phyloP scores from a whole-genome alignment of 2,888 invertebrate genomes.

The Onchidella celtica region DNA sequence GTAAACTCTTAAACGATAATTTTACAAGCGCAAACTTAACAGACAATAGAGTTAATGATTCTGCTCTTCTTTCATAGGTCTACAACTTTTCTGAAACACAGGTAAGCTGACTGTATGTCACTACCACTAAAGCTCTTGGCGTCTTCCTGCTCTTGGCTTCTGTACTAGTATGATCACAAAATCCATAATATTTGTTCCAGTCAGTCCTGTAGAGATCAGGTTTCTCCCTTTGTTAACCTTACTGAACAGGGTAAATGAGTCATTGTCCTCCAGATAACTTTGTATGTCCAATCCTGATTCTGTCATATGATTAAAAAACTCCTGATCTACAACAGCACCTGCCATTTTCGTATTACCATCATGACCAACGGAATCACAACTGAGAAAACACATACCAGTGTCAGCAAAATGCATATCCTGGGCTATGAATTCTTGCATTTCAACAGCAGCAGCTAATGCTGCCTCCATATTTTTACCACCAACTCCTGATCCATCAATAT shows the following conservation, averaged over 20 bases:
- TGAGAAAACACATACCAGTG: slow-evolving; percentile 85
- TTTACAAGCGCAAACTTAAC: too few relatives aligned
- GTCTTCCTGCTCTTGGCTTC: slow-evolving; percentile 45
- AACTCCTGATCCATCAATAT: slow-evolving; percentile 86
- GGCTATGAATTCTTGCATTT: slow-evolving; percentile 39
- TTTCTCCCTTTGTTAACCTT: slow-evolving; percentile 85
- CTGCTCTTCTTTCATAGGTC: too few relatives aligned
- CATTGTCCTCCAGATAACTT: slow-evolving; percentile 86
- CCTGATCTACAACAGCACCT: slow-evolving; percentile 88
- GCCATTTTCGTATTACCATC: slow-evolving; percentile 95
- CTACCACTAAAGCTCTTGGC: not conserved
- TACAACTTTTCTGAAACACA: too few relatives aligned
- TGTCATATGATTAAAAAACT: slow-evolving; percentile 78
- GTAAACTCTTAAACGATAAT: too few relatives aligned
- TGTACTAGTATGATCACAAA: slow-evolving; percentile 81
- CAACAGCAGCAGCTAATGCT: slow-evolving; percentile 85
- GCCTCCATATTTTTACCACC: slow-evolving; percentile 98
- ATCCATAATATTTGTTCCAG: slow-evolving; percentile 99
- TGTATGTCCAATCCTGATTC: slow-evolving; percentile 77
- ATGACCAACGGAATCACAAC: slow-evolving; percentile 97
- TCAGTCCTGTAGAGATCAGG: slow-evolving; percentile 92
- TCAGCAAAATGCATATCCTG: not conserved
- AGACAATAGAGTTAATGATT: too few relatives aligned
- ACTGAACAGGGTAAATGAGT: slow-evolving; percentile 91
- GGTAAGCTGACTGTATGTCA: too few relatives aligned